Evolutionary conservation across 2,113 vertebrate genomes (phyloP).

Genomic region (Pagrus major): DNA sequence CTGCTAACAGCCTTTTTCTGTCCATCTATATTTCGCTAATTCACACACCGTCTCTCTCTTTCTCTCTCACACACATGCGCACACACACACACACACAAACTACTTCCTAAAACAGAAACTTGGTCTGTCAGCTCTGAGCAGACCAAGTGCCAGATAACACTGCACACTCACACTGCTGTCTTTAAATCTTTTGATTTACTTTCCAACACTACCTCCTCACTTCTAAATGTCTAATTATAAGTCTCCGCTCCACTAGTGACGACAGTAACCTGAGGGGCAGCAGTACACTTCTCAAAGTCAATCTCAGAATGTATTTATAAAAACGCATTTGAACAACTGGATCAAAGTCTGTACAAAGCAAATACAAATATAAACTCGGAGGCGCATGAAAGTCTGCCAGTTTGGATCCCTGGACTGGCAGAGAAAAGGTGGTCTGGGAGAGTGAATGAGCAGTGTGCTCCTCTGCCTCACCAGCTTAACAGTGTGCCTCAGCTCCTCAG

Average conservation of each 20-base stretch:
- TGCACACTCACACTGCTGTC: not conserved
- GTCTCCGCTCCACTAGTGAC: not conserved
- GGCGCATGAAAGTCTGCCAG: not conserved
- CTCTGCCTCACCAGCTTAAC: not conserved
- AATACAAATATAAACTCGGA: conserved; percentile 5
- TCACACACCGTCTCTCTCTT: too few species aligned
- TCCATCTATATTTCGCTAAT: conserved; percentile 31
- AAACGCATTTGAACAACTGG: conserved; percentile 4
- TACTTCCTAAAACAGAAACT: not conserved
- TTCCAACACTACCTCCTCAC: not conserved
- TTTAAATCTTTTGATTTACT: conserved; percentile 35
- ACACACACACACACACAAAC: not conserved
- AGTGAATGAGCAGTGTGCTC: not conserved
- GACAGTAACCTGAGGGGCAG: conserved; percentile 14
- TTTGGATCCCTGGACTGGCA: not conserved
- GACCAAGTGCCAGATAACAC: not conserved
- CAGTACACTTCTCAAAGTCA: not conserved
- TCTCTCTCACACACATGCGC: conserved; percentile 12
- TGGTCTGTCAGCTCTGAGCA: conserved; percentile 8
- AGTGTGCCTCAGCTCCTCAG: not conserved
- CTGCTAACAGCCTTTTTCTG: conserved; percentile 2
- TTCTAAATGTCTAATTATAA: conserved; percentile 52
- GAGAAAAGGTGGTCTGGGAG: not conserved
- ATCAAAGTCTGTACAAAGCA: not conserved
- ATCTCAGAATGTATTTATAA: conserved; percentile 39